Evolutionary conservation across 1,140 invertebrate species (phyloP).

Genomic region (Anastrepha ludens): DNA sequence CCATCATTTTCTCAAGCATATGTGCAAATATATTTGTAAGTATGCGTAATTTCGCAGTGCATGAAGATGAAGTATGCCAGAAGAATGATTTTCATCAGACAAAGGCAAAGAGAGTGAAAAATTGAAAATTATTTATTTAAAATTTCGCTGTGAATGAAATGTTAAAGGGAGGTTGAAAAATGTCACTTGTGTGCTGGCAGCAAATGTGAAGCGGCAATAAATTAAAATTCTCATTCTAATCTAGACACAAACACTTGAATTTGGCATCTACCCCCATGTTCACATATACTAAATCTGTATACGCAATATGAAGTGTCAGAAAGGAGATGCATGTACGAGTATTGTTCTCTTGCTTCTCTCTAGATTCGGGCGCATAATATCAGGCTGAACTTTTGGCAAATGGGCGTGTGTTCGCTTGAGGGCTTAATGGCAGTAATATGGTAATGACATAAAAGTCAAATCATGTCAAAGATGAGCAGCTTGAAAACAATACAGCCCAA

Average conservation of each 20-base stretch:
- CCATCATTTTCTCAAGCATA: no score
- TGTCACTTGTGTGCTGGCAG: not conserved
- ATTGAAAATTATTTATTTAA: constrained; percentile 46
- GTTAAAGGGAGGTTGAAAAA: not conserved
- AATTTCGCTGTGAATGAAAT: not conserved
- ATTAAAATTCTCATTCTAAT: constrained; percentile 30
- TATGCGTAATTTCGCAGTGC: no score
- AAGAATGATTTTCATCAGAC: not conserved
- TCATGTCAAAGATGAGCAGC: constrained; percentile 3
- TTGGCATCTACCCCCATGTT: not conserved
- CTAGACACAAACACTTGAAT: constrained; percentile 19
- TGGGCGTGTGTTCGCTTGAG: not conserved
- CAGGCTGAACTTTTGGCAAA: not conserved
- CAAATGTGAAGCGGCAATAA: constrained; percentile 37
- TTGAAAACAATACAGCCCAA: constrained; percentile 18
- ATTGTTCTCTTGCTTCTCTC: no score
- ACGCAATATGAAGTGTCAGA: no score
- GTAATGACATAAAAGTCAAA: constrained; percentile 31
- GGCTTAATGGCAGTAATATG: constrained; percentile 23
- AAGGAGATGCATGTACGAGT: no score
- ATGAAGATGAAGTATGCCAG: not conserved
- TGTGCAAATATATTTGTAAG: no score
- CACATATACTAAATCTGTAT: no score
- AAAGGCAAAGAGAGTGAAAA: constrained; percentile 25
- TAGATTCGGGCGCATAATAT: no score